Evolutionary conservation across 2,888 invertebrate species (phyloP).

Genomic region (Diachrysia chrysitis): DNA sequence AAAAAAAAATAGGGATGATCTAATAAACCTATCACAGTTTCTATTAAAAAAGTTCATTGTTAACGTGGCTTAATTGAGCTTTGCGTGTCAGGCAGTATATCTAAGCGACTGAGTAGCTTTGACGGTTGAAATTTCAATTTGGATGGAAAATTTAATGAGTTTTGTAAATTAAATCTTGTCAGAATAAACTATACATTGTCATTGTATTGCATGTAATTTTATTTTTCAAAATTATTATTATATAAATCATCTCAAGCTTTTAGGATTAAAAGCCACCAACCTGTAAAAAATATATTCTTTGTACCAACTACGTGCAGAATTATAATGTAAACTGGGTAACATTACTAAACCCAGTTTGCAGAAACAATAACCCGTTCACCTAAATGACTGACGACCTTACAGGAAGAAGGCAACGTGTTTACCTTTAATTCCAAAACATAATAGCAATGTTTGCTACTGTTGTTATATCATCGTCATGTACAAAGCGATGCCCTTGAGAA

Average conservation of each 20-base stretch:
- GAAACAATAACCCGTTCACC: not conserved
- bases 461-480: not conserved
- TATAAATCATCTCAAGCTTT: no score
- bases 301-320: no score
- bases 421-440: slow-evolving; percentile 14
- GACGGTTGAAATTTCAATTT: not conserved
- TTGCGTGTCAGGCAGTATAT: not conserved
- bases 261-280: no score
- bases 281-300: no score
- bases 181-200: no score
- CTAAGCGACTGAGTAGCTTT: not conserved
- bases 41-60: no score
- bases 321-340: not conserved
- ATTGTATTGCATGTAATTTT: no score
- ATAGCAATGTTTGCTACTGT: not conserved
- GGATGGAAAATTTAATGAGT: no score
- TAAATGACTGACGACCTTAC: not conserved
- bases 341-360: not conserved
- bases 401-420: slow-evolving; percentile 2
- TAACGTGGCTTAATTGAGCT: slow-evolving; percentile 11
- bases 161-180: no score
- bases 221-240: no score
- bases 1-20: no score
- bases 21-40: not conserved
- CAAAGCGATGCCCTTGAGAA: not conserved